These are phyloP conservation scores for Manis crassicaudata DNA, from an alignment of 2,797 vertebrate species.

Conservation along the genomic window DNA sequence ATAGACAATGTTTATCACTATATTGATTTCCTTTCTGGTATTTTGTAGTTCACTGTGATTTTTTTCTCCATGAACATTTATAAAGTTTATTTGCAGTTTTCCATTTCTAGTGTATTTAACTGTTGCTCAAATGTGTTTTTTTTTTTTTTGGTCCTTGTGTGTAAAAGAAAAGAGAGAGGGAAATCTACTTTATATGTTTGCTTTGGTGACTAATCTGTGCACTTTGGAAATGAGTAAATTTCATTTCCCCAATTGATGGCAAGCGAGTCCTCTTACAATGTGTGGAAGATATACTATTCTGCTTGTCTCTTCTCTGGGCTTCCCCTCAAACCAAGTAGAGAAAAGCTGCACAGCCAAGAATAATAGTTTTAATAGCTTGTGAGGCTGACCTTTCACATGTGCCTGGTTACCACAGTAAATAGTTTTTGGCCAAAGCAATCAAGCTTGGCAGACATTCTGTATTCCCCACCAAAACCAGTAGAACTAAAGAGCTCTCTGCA, in stretches of 20 bases:
- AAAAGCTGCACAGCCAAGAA: neutral
- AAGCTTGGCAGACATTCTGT: neutral
- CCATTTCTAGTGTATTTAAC: neutral
- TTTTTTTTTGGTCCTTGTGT: neutral
- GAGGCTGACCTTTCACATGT: neutral
- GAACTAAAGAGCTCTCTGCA: neutral
- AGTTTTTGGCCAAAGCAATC: neutral
- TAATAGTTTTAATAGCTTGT: neutral
- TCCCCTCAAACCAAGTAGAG: neutral
- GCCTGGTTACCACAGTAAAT: neutral
- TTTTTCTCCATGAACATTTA: slow-evolving; percentile 6
- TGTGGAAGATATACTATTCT: neutral
- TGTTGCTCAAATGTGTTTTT: slow-evolving; percentile 1
- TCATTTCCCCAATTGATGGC: neutral
- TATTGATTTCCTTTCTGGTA: slow-evolving; percentile 54
- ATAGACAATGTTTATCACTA: slow-evolving; percentile 52
- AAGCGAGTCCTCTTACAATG: neutral
- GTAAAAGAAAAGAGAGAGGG: neutral
- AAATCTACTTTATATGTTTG: neutral
- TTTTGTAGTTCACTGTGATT: slow-evolving; percentile 17
- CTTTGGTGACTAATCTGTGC: slow-evolving; percentile 8
- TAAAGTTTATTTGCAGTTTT: slow-evolving; percentile 3
- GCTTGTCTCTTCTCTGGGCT: neutral
- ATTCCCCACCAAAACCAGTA: neutral
- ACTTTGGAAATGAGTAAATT: neutral